These are phyloP conservation scores for Flexamia atlantica DNA, from an alignment of 2,888 invertebrate genomes.

Conservation along the genomic window DNA sequence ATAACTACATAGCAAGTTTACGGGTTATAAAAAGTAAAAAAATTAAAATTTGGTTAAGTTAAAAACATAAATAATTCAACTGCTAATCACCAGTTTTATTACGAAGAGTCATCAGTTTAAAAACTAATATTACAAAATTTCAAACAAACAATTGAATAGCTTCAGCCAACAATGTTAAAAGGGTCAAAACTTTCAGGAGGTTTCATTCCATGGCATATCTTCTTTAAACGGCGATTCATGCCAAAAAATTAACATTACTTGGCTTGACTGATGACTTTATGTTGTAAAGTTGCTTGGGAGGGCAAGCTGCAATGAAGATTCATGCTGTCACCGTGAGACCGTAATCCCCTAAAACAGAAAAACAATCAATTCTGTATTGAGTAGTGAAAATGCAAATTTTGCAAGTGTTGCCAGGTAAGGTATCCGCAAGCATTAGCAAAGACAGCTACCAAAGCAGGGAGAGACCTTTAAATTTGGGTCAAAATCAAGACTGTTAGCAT, in stretches of 20 bases:
- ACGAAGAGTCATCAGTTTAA: too few relatives aligned
- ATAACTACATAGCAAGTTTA: too few relatives aligned
- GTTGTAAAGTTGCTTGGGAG: not conserved
- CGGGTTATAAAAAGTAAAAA: too few relatives aligned
- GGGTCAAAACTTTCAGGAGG: not conserved
- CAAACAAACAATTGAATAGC: not conserved
- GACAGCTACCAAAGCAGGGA: constrained; percentile 13
- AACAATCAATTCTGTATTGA: not conserved
- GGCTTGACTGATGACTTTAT: not conserved
- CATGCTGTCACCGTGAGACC: constrained; percentile 27
- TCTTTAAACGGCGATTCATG: not conserved
- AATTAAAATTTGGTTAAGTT: too few relatives aligned
- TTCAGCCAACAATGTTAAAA: constrained; percentile 8
- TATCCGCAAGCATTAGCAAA: constrained; percentile 8
- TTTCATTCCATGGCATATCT: constrained; percentile 5
- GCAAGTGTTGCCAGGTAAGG: not conserved
- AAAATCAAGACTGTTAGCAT: too few relatives aligned
- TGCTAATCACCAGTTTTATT: too few relatives aligned
- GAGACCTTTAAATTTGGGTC: not conserved
- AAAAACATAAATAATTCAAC: too few relatives aligned
- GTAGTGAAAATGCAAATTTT: not conserved
- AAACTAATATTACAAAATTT: too few relatives aligned
- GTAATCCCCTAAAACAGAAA: constrained; percentile 35
- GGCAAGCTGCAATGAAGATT: not conserved
- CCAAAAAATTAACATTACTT: not conserved